Base-by-base conservation (phyloP, 2,888 invertebrate species). In the Disparrhopalites patrizii region DNA sequence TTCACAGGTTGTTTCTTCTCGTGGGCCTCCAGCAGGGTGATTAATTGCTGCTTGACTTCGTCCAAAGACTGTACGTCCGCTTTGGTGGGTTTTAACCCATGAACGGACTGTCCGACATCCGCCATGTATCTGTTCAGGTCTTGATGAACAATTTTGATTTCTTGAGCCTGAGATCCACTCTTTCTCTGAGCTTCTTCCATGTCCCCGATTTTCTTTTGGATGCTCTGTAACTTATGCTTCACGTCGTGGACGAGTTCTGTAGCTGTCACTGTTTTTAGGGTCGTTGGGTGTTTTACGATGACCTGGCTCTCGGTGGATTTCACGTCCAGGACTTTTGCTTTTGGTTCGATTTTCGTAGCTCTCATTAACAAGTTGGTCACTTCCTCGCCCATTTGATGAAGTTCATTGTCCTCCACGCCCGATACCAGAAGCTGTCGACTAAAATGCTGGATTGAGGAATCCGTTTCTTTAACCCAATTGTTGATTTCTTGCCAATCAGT, bases 401-500 rank as follows among this genome's bases (percentile, higher is more conserved):
- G 25, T 15, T 65, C 57, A 13, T 50, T 23, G 23, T 65, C 58
- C 10, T 31, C 51, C 36, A 65, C 38, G 20, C 65, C 65, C 5
- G 55, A 43, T 1, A 65, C 65, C 1, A 65, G 33, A 15, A 65
- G 40, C 58, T 57, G 57, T 8, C 65, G 57, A 8, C 58, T 47
- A 20, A 65, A 57, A 74, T 92, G 90, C 57, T 86, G 86, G 51
- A 93, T 79, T 77, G 91, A 91, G 73, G 89, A 89, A 70, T 85
- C 85, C 0, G 88, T 86, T 71, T 91, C 91, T 61, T 87, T 86
- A 73, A 89, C 87, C 89, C 91, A 91, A 74, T 86, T 88, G 8
- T 91, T 79, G 28, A 93, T 82, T 75, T 91, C 91, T 0, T 86
- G 85, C 91, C 93, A 92, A 76, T 89, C 89, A 77, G 91, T 88